Percentiles rank a stretch among this genome's conserved stretches.
Conservation (phyloP, 2,113 vertebrate species). For the Candoia aspera region DNA sequence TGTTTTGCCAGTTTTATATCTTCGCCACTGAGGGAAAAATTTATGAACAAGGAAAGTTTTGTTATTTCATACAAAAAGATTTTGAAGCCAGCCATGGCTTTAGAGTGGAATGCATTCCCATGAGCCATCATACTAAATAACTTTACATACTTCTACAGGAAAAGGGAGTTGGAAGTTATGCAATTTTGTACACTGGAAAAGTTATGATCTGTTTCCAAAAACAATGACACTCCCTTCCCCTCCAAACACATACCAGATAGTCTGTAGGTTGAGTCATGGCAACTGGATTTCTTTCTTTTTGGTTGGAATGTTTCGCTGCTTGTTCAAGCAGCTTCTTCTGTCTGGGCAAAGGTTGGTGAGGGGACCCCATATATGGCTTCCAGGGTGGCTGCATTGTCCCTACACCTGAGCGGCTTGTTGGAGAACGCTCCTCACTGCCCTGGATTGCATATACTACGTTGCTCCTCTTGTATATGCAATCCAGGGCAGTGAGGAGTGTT, state of each 20-base stretch:
- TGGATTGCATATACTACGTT: no score
- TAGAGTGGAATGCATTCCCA: background rate
- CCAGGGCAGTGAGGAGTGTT: no score
- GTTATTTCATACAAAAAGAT: rapidly evolving
- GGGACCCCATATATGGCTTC: no score
- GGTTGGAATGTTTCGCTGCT: no score
- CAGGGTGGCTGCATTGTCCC: no score
- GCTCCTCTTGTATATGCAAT: no score
- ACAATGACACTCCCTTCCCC: background rate
- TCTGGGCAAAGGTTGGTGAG: no score
- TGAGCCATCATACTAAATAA: background rate
- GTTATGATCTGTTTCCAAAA: background rate
- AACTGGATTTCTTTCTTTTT: no score
- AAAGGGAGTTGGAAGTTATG: constrained; percentile 12
- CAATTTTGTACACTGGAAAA: background rate
- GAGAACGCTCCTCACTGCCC: no score
- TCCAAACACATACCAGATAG: background rate
- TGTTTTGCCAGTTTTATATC: constrained; percentile 32
- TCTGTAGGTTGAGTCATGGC: no score
- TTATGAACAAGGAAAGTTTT: background rate
- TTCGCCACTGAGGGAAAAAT: background rate
- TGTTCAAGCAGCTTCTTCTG: no score
- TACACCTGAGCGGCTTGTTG: no score
- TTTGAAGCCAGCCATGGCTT: background rate
- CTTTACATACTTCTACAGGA: constrained; percentile 13